These are phyloP conservation scores for Melieria picta DNA, from an alignment of 2,888 invertebrate species.

Conservation along the genomic window DNA sequence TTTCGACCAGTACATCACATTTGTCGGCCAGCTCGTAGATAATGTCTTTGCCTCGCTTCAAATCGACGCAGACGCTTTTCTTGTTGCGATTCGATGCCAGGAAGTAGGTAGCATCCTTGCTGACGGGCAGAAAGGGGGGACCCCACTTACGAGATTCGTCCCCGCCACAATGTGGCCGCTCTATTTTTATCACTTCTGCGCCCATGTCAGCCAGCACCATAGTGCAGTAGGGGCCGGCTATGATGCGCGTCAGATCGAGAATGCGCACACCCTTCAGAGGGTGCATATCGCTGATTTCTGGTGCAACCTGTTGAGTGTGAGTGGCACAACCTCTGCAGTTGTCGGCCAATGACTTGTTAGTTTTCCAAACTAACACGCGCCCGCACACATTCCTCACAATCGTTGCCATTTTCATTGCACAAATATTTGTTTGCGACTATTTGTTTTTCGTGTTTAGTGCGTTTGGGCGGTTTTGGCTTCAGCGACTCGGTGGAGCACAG, in stretches of 20 bases:
- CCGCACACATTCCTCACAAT: neutral
- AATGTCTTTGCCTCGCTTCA: conserved; percentile 78
- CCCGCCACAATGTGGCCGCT: conserved; percentile 82
- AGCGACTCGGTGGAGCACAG: too few relatives aligned
- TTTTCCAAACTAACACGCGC: neutral
- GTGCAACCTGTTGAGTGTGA: neutral
- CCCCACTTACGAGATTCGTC: conserved; percentile 95
- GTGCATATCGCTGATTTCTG: conserved; percentile 58
- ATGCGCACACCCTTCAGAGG: conserved; percentile 78
- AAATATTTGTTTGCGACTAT: too few relatives aligned
- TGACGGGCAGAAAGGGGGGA: conserved; percentile 81
- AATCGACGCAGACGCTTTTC: conserved; percentile 87
- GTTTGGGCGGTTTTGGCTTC: too few relatives aligned
- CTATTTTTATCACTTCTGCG: conserved; percentile 92
- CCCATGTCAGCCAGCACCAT: conserved; percentile 94
- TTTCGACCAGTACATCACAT: conserved; percentile 92
- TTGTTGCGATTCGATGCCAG: conserved; percentile 93
- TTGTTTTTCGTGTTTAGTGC: too few relatives aligned
- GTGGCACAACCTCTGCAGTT: conserved; percentile 23
- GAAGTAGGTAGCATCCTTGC: conserved; percentile 83
- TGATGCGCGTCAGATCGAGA: conserved; percentile 84
- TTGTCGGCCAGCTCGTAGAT: conserved; percentile 77
- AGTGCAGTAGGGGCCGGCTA: conserved; percentile 94
- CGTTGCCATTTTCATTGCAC: conserved; percentile 5
- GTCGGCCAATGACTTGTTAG: neutral